These are phyloP conservation scores for Hipposideros armiger DNA, from an alignment of 2,113 vertebrate species.

Conservation along the genomic window DNA sequence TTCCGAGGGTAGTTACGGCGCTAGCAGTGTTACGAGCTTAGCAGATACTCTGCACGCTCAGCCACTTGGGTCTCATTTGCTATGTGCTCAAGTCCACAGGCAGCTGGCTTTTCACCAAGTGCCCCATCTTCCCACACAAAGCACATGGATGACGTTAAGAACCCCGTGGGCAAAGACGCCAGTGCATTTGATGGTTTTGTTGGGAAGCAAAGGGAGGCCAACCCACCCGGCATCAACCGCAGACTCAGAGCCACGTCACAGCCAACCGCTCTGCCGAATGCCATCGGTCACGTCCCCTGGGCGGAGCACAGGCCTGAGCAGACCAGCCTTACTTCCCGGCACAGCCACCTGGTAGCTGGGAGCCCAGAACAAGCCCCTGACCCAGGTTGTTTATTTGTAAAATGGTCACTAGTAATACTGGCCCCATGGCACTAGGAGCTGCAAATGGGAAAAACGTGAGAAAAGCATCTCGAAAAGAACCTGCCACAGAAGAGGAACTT, in stretches of 20 bases:
- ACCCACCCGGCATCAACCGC: neutral
- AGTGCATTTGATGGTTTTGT: neutral
- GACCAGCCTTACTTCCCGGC: neutral
- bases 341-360: neutral
- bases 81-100: neutral
- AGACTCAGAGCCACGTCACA: neutral
- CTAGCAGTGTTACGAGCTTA: neutral
- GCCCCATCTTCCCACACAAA: neutral
- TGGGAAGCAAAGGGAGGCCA: conserved; percentile 21
- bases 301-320: neutral
- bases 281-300: neutral
- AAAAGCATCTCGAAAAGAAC: neutral
- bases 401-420: neutral
- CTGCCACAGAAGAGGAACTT: neutral
- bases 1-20: neutral
- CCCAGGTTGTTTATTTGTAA: neutral
- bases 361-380: neutral
- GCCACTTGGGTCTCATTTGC: neutral
- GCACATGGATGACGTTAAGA: neutral
- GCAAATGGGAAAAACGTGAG: neutral
- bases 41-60: neutral
- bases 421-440: neutral
- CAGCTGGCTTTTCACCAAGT: neutral
- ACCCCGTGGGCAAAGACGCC: neutral
- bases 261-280: neutral